Evolutionary conservation across 2,888 invertebrate genomes (phyloP), one percentile per base, ranked within the genome.

Genomic region (Agonopterix heracliana): DNA sequence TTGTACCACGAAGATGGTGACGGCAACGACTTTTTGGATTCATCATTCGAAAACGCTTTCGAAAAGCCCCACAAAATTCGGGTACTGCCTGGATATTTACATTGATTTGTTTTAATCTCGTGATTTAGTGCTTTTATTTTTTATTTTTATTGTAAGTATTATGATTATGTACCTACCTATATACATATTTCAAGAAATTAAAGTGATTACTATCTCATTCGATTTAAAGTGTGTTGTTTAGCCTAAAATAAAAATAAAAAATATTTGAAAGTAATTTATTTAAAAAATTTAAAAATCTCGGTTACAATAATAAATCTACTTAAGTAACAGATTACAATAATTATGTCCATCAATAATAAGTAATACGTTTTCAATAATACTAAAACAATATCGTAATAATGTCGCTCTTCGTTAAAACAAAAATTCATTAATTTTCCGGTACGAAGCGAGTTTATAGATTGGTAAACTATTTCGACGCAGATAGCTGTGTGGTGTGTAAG

Each of bases 41-140:
- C 62, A 0, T 60, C 59, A 1, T 72, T 68, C 26, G 72, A 74
- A 35, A 73, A 68, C 34, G 60, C 71, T 0, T 78, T 72, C 44
- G 71, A 72, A 0, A 68, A 71, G 34, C 78, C 79, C 0, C 81
- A 70, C 60, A 78, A 78, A 51, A 81, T 84, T 14, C 73, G 81
- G 0, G 68, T 77, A 9, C 42, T 81, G 50, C 82, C 81, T 46
- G 83, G 76, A 5, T 84, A 62, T 46, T 72, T 81, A 2, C 82
- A 82, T 56, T 83, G 59, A 63, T 41, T 9, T 45, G 26, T 13
- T 42, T 13, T n/a, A 42, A 9, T 42, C 14, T 13, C 9, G 8
- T 7, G 9, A 44, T 8, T 17, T 17, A n/a, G 17, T 17, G 17
- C 17, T 17, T 17, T 17, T 5, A 26, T 26, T 26, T 1, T 26